Base-by-base conservation (phyloP, 64 coral and sea anemone genomes). In the Montipora capricornis region DNA sequence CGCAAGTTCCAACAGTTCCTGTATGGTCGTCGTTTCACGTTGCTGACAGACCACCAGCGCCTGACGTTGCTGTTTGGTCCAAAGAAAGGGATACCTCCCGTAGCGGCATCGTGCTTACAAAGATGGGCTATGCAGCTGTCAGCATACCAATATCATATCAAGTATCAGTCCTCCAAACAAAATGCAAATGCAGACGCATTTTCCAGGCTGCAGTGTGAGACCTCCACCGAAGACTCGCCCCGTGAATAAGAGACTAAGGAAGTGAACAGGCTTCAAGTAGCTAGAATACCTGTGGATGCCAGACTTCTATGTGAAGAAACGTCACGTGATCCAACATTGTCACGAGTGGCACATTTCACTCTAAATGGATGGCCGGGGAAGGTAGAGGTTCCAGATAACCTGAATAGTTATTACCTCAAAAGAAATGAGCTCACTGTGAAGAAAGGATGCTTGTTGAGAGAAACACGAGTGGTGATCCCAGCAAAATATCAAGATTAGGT, bases 41-140 rank as follows among this genome's bases (percentile, higher is more conserved):
- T 78, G 13, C 49, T 76, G 24, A 67, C 74, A 49, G 74, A 76
- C 66, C 87, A 89, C 45, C 87, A 89, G 69, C 87, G 47, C 47
- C 75, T 89, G 14, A 76, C 74, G 45, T 57, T 78, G 17, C 37
- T 79, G 53, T 78, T 89, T 51, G 87, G 87, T 89, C 57, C 75
- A 13, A 89, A 89, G 71, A 89, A 89, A 47, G 87, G 62, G 84
- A 73, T 87, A n/a, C n/a, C n/a, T n/a, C n/a, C n/a, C n/a, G n/a
- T n/a, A n/a, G n/a, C n/a, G n/a, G n/a, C n/a, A n/a, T n/a, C n/a
- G n/a, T n/a, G n/a, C n/a, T n/a, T n/a, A n/a, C n/a, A n/a, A n/a
- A n/a, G n/a, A n/a, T n/a, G 84, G 84, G 84, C 68, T 16, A 88
- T 50, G 82, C 55, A 8, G 66, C 69, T 19, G 66, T 62, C n/a